Evolutionary conservation across 2,888 invertebrate genomes (phyloP), one percentile per base, ranked within the genome.

Genomic region (Amblyjoppa proteus): DNA sequence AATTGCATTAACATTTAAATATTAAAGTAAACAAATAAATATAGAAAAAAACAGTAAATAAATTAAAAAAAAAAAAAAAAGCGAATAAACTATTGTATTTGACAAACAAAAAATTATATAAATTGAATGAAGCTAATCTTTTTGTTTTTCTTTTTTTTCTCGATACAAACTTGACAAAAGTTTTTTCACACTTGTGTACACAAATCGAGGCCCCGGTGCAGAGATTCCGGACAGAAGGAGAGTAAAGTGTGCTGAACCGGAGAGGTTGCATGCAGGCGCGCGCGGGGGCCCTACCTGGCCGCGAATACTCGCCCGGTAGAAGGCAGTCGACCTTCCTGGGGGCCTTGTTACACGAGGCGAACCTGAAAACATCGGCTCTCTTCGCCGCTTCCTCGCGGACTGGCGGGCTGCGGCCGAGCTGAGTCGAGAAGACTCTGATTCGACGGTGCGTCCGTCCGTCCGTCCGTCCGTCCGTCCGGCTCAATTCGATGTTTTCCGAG

Each of bases 301-400:
- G 79, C 74, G 83, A 83, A 74, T 84, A 87, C 81, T 81, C 87
- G 81, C 77, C 74, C 80, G 74, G 77, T 20, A 87, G 86, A 88
- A 89, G 90, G 89, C 90, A 85, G 90, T 90, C 91, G 92, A 92
- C 92, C 92, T 92, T 92, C 92, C 90, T 90, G 89, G 89, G 91
- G 91, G 91, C 92, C 91, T 92, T 92, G 91, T 89, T 90, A 88
- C 89, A 90, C 90, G 89, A 89, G 88, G 88, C 91, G 87, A 88
- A 90, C 90, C 90, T 92, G 89, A 92, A 91, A 92, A 92, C 91
- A 91, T 90, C 84, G 88, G 80, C 84, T 81, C 87, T 81, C 82
- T 66, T 81, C 82, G 78, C 64, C 71, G 73, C 34, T 71, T 82
- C 69, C 53, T 74, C 69, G 9, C 76, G 69, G 75, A 77, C 64